Evolutionary conservation across 2,797 vertebrate species (phyloP).

Genomic region (Oreonectes daqikongensis): DNA sequence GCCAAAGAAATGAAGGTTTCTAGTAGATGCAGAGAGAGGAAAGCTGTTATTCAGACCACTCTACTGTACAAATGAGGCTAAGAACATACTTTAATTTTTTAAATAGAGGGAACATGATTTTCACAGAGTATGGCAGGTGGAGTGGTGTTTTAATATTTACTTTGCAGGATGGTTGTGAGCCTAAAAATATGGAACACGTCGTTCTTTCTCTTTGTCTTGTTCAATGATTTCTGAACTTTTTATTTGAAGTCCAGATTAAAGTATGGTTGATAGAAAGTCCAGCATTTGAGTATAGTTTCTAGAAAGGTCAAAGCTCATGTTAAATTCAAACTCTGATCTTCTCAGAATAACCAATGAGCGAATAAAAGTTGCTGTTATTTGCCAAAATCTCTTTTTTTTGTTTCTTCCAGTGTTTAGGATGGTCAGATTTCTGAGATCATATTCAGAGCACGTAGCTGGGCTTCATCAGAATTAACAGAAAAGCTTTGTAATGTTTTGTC

Average conservation of each 20-base stretch:
- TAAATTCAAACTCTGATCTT: conserved; percentile 37
- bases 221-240: too few species aligned
- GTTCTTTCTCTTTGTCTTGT: not conserved
- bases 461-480: conserved; percentile 38
- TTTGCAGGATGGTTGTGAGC: too few species aligned
- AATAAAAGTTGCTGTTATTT: conserved; percentile 10
- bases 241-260: not conserved
- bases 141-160: not conserved
- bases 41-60: conserved; percentile 17
- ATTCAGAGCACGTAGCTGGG: conserved; percentile 24
- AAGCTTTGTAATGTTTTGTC: conserved; percentile 6
- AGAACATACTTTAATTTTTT: conserved; percentile 52
- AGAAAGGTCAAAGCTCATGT: conserved; percentile 25
- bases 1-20: conserved; percentile 50
- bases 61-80: conserved; percentile 13
- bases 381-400: conserved; percentile 50
- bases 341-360: not conserved
- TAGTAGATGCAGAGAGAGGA: conserved; percentile 38
- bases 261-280: conserved; percentile 4
- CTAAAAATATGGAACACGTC: not conserved
- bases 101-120: conserved; percentile 33
- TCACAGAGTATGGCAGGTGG: not conserved
- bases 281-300: not conserved
- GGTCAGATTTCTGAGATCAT: conserved; percentile 44
- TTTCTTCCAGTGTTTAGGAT: conserved; percentile 33